Evolutionary conservation across 2,888 invertebrate species (phyloP).

Genomic region (Ctenicera cuprea): DNA sequence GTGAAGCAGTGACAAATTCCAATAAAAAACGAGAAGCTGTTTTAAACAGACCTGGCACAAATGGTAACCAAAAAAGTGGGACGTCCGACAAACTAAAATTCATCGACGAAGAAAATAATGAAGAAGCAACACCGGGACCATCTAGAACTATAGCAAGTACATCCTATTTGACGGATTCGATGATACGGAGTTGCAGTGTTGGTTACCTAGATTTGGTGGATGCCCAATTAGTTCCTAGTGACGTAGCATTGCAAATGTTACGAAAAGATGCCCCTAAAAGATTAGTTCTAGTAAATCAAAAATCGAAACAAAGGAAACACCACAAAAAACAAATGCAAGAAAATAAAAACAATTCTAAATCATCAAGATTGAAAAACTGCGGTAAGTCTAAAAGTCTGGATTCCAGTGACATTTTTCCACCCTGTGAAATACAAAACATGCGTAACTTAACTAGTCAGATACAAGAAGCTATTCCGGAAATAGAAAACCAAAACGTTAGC

Average conservation of each 20-base stretch:
- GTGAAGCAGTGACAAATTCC: conserved; percentile 58
- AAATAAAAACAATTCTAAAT: conserved; percentile 60
- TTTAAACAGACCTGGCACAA: conserved; percentile 64
- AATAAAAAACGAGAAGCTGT: conserved; percentile 57
- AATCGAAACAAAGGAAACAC: conserved; percentile 75
- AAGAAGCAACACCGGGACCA: conserved; percentile 57
- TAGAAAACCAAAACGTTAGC: conserved; percentile 59
- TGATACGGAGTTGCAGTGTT: conserved; percentile 91
- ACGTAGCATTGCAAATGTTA: conserved; percentile 82
- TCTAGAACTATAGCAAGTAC: conserved; percentile 40
- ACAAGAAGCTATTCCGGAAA: conserved; percentile 67
- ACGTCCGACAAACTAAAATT: conserved; percentile 60
- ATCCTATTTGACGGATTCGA: conserved; percentile 77
- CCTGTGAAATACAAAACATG: conserved; percentile 65
- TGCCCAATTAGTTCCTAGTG: conserved; percentile 83
- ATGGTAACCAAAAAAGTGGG: conserved; percentile 51
- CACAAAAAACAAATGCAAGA: conserved; percentile 64
- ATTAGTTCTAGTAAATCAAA: conserved; percentile 82
- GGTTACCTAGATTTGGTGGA: conserved; percentile 91
- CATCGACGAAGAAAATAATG: conserved; percentile 65
- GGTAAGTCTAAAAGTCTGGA: conserved; percentile 91
- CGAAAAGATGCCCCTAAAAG: conserved; percentile 86
- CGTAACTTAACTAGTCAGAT: conserved; percentile 60
- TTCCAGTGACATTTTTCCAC: conserved; percentile 85
- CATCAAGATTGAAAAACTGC: conserved; percentile 79